These are phyloP conservation scores for Cinara cedri DNA, from an alignment of 2,888 invertebrate species.

Conservation along the genomic window DNA sequence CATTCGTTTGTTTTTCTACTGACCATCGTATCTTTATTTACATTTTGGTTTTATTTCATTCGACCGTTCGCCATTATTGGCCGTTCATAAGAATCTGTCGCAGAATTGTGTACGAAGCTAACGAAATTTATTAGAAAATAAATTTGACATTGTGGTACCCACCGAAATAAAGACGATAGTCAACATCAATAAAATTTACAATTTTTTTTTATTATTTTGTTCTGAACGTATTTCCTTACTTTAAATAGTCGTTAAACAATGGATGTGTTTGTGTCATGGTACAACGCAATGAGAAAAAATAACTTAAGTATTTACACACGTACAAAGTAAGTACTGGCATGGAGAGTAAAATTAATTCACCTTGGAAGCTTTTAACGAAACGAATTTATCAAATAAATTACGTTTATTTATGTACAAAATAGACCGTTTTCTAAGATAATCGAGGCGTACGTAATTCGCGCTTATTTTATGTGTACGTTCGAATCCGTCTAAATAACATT, in stretches of 20 bases:
- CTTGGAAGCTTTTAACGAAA: too few species aligned
- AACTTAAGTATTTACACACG: too few species aligned
- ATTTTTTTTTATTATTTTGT: too few species aligned
- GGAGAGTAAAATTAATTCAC: too few species aligned
- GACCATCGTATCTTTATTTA: neutral
- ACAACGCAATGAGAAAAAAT: too few species aligned
- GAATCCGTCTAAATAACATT: too few species aligned
- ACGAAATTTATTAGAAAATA: neutral
- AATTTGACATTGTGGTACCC: neutral
- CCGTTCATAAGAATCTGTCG: neutral
- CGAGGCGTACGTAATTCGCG: too few species aligned
- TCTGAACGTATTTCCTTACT: neutral
- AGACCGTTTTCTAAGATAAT: too few species aligned
- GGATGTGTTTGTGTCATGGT: neutral
- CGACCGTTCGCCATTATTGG: neutral
- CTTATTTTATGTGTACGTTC: too few species aligned
- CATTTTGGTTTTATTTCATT: conserved; percentile 1
- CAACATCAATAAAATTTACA: neutral
- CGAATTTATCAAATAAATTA: too few species aligned
- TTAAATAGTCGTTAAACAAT: neutral
- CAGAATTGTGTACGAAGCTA: neutral
- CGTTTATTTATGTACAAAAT: too few species aligned
- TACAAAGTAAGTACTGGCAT: too few species aligned
- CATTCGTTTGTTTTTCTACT: conserved; percentile 18
- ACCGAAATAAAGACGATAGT: neutral